A percentile compares a stretch with the other conserved stretches of the same genome.
These are phyloP conservation scores for Macrochelys suwanniensis DNA, from an alignment of 2,797 vertebrate species.

Conservation along the genomic window DNA sequence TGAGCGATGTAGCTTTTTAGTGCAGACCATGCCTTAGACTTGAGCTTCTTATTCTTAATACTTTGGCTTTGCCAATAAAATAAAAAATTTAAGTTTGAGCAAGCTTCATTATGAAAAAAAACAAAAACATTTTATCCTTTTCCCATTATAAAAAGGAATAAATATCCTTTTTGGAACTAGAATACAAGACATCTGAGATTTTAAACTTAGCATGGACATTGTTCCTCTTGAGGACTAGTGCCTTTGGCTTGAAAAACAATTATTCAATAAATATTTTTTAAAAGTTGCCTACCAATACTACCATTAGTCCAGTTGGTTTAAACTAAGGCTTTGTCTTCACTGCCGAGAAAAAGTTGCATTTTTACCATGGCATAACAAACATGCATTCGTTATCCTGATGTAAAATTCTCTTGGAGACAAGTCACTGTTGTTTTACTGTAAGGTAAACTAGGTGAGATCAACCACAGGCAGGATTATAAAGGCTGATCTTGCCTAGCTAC, in stretches of 20 bases:
- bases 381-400: background rate
- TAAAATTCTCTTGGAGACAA: background rate
- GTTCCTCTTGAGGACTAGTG: background rate
- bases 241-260: background rate
- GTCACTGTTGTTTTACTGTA: background rate
- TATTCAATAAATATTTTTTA: background rate
- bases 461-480: background rate
- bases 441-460: fast-evolving
- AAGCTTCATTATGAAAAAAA: background rate
- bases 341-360: background rate
- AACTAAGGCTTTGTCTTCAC: background rate
- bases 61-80: background rate
- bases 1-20: background rate
- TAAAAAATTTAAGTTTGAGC: background rate
- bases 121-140: background rate
- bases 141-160: background rate
- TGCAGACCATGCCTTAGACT: background rate
- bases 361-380: background rate
- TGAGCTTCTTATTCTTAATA: background rate
- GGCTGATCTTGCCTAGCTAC: background rate
- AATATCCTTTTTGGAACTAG: background rate
- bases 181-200: background rate
- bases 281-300: background rate
- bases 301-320: background rate
- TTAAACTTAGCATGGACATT: background rate